phyloP scores from a whole-genome alignment of 1,140 invertebrate genomes.

The Zelostemma sp. region DNA sequence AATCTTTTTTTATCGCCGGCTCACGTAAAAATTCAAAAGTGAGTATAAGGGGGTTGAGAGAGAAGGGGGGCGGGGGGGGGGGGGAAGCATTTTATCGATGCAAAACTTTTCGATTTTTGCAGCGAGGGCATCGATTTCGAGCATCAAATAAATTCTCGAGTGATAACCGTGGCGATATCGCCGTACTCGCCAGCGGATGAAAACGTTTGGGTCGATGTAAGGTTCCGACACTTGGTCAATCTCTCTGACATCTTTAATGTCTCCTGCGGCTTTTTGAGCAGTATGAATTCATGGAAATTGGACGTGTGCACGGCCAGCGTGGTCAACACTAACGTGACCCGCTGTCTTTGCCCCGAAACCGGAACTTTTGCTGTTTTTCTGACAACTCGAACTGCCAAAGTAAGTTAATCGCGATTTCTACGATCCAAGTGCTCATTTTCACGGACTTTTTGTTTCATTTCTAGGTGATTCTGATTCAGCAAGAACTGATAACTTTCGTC shows the following conservation, averaged over 20 bases:
- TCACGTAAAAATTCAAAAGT: slow-evolving; percentile 70
- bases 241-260: slow-evolving; percentile 67
- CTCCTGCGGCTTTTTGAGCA: slow-evolving; percentile 69
- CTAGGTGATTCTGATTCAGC: slow-evolving; percentile 40
- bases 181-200: slow-evolving; percentile 39
- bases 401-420: slow-evolving; percentile 55
- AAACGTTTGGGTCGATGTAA: slow-evolving; percentile 63
- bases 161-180: slow-evolving; percentile 70
- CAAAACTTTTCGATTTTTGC: slow-evolving; percentile 29
- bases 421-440: neutral
- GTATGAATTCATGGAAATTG: slow-evolving; percentile 69
- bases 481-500: slow-evolving; percentile 60
- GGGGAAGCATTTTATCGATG: neutral
- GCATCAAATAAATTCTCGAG: slow-evolving; percentile 75
- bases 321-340: slow-evolving; percentile 66
- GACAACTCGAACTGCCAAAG: slow-evolving; percentile 70
- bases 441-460: slow-evolving; percentile 9
- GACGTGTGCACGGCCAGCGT: slow-evolving; percentile 70
- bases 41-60: no score
- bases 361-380: slow-evolving; percentile 75
- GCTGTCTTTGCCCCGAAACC: slow-evolving; percentile 72
- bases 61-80: no score
- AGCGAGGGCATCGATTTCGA: slow-evolving; percentile 77
- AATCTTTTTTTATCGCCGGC: slow-evolving; percentile 69
- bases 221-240: slow-evolving; percentile 59